Evolutionary conservation across 2,797 vertebrate genomes (phyloP).

Genomic region (Ptychadena robeensis): DNA sequence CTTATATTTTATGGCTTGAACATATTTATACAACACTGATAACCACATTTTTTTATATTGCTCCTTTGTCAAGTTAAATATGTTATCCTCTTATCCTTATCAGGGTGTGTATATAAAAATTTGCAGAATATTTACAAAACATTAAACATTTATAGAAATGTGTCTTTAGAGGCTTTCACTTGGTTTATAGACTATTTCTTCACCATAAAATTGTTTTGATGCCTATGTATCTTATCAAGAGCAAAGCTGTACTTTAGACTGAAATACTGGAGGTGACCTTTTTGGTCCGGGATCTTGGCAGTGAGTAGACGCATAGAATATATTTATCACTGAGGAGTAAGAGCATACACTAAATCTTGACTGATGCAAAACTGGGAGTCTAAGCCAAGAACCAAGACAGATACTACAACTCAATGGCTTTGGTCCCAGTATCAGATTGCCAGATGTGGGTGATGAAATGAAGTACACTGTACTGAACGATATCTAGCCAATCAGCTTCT

Average conservation of each 20-base stretch:
- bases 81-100: constrained; percentile 5
- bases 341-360: constrained; percentile 61
- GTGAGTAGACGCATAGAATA: constrained; percentile 53
- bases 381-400: constrained; percentile 67
- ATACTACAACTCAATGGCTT: constrained; percentile 64
- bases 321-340: constrained; percentile 61
- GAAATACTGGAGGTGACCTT: constrained; percentile 56
- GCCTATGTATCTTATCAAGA: constrained; percentile 26
- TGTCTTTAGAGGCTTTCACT: background rate
- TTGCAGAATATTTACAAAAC: constrained; percentile 17
- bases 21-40: constrained; percentile 2
- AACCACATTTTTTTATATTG: background rate
- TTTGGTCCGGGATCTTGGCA: constrained; percentile 61
- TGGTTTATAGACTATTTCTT: constrained; percentile 34
- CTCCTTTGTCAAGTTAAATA: constrained; percentile 5
- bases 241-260: constrained; percentile 52
- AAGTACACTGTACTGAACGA: constrained; percentile 61
- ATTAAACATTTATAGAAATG: background rate
- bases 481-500: constrained; percentile 49
- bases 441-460: constrained; percentile 65
- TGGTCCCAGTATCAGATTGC: constrained; percentile 61
- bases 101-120: background rate
- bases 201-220: constrained; percentile 34
- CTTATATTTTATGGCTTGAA: background rate
- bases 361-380: constrained; percentile 57